phyloP scores from a whole-genome alignment of 1,140 invertebrate genomes.

The Ridgeia piscesae region DNA sequence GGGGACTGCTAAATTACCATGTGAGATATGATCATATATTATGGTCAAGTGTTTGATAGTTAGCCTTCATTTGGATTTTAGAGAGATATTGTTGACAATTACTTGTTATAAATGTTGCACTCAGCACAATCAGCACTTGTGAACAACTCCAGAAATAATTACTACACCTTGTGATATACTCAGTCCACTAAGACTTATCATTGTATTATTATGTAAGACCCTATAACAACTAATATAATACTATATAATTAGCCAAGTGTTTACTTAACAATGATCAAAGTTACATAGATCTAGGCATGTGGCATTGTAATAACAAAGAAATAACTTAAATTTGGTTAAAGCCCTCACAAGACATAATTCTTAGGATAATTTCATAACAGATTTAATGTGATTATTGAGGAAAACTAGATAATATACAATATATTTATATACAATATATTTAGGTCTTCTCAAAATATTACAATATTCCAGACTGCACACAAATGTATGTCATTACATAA shows the following conservation, averaged over 20 bases:
- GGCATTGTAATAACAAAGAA: background rate
- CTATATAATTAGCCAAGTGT: background rate
- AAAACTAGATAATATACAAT: background rate
- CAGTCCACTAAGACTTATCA: background rate
- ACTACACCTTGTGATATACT: background rate
- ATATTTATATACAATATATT: too few species aligned
- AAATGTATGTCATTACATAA: too few species aligned
- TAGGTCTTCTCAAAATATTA: too few species aligned
- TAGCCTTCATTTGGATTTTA: too few species aligned
- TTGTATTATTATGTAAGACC: background rate
- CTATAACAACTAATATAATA: background rate
- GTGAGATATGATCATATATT: background rate
- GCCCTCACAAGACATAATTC: background rate
- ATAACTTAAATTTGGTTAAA: background rate
- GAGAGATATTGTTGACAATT: too few species aligned
- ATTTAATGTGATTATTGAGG: background rate
- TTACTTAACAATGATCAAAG: background rate
- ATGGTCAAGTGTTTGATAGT: background rate
- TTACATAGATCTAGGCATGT: background rate
- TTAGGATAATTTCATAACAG: background rate
- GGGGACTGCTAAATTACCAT: background rate
- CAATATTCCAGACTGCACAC: too few species aligned
- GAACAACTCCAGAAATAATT: background rate
- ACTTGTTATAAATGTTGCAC: too few species aligned
- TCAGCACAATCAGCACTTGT: background rate